Conservation (phyloP, 2,888 invertebrate genomes). For the Lithophane ornitopus region DNA sequence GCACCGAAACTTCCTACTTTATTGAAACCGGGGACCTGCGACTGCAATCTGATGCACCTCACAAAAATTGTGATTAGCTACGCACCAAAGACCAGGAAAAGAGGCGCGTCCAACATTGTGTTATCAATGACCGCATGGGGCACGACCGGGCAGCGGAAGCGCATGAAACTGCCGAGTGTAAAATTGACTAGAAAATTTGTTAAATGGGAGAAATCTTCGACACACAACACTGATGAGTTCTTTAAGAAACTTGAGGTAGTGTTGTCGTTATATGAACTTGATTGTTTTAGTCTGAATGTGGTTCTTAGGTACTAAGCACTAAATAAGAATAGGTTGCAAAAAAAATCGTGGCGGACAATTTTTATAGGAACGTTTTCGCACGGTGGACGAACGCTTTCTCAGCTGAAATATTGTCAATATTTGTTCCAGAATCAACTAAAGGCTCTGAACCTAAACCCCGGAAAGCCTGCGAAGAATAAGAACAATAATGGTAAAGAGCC, state of each 20-base stretch:
- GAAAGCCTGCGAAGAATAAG: constrained; percentile 76
- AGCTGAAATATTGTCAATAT: not conserved
- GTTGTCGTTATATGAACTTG: not conserved
- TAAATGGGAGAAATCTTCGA: constrained; percentile 73
- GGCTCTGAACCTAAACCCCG: constrained; percentile 83
- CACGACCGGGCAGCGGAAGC: constrained; percentile 78
- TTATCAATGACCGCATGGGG: constrained; percentile 82
- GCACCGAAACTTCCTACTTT: constrained; percentile 73
- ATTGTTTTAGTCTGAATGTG: not conserved
- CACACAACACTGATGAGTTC: constrained; percentile 82
- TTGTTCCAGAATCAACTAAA: constrained; percentile 84
- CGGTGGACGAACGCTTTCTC: not conserved
- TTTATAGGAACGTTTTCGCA: not conserved
- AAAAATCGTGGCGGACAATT: not conserved
- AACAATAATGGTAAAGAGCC: constrained; percentile 72
- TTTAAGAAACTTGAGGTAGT: constrained; percentile 87
- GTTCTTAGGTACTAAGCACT: not conserved
- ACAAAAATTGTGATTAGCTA: constrained; percentile 82
- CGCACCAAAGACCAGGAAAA: constrained; percentile 80
- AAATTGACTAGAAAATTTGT: constrained; percentile 74
- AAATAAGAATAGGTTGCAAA: not conserved
- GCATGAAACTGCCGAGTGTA: constrained; percentile 81
- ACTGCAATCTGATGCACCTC: constrained; percentile 83
- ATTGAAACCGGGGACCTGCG: constrained; percentile 73
- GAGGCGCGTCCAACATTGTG: constrained; percentile 81